Percentiles rank a stretch among this genome's conserved stretches.
Evolutionary conservation across 2,113 vertebrate genomes (phyloP).

Genomic region (Dascyllus trimaculatus): DNA sequence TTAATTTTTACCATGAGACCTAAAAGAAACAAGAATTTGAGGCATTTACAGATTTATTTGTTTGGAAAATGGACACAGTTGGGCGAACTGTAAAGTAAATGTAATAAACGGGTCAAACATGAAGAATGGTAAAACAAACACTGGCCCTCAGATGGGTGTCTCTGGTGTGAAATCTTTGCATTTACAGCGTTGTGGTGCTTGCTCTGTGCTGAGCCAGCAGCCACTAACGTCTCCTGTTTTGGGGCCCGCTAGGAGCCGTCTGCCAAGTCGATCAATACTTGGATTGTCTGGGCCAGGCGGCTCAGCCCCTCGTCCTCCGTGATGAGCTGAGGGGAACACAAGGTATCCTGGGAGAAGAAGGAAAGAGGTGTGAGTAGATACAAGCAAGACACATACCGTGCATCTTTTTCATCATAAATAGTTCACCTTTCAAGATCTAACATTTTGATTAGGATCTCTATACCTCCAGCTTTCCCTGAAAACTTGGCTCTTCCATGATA

Average conservation of each 20-base stretch:
- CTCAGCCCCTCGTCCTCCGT: conserved; percentile 87
- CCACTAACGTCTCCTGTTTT: conserved; percentile 43
- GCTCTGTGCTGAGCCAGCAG: conserved; percentile 16
- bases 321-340: conserved; percentile 87
- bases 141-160: neutral
- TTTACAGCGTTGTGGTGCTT: neutral
- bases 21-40: neutral
- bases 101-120: neutral
- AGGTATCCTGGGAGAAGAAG: conserved; percentile 78
- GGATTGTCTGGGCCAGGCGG: conserved; percentile 82
- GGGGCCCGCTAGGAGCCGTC: conserved; percentile 36
- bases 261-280: conserved; percentile 77
- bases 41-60: conserved; percentile 41
- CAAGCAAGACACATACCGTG: neutral
- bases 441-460: no score
- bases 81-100: neutral
- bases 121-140: conserved; percentile 14
- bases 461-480: no score
- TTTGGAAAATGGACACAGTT: neutral
- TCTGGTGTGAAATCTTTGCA: neutral
- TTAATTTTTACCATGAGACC: no score
- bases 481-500: no score
- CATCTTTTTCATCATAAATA: neutral
- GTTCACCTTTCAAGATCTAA: neutral
- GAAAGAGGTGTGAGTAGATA: conserved; percentile 10